These are phyloP conservation scores for Bruchidius siliquastri DNA, from an alignment of 2,888 invertebrate species.

Conservation along the genomic window DNA sequence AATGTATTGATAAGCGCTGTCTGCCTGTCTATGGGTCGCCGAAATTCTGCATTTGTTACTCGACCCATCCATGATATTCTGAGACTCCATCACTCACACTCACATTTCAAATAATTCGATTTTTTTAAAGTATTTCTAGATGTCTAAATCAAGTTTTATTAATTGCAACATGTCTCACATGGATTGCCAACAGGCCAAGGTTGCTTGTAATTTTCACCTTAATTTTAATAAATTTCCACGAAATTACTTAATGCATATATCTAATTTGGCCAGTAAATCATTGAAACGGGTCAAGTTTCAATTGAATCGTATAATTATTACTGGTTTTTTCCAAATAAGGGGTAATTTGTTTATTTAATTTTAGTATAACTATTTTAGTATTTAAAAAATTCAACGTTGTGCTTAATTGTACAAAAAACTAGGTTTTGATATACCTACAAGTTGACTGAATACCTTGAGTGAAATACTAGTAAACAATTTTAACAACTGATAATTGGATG, in stretches of 20 bases:
- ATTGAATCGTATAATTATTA: neutral
- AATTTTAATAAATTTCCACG: neutral
- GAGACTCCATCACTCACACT: too few relatives aligned
- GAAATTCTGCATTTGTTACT: too few relatives aligned
- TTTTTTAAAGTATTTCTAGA: too few relatives aligned
- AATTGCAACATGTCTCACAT: neutral
- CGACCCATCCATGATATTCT: too few relatives aligned
- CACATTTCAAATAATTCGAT: too few relatives aligned
- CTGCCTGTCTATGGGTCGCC: too few relatives aligned
- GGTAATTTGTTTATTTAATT: neutral
- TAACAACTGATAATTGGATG: conserved; percentile 4
- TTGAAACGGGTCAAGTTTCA: neutral
- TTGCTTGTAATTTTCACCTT: neutral
- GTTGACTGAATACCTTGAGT: conserved; percentile 8
- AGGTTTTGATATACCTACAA: neutral
- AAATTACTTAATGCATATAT: neutral
- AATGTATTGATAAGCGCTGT: too few relatives aligned
- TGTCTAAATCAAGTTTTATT: too few relatives aligned
- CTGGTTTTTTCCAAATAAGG: neutral
- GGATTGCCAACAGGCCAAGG: neutral
- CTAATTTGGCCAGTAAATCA: neutral
- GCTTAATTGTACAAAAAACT: neutral
- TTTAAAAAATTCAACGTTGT: neutral
- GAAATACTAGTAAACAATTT: conserved; percentile 4
- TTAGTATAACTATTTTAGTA: neutral